Evolutionary conservation across 1,140 invertebrate species (phyloP), one percentile per base, ranked within the genome.

Genomic region (Caenorhabditis latens): DNA sequence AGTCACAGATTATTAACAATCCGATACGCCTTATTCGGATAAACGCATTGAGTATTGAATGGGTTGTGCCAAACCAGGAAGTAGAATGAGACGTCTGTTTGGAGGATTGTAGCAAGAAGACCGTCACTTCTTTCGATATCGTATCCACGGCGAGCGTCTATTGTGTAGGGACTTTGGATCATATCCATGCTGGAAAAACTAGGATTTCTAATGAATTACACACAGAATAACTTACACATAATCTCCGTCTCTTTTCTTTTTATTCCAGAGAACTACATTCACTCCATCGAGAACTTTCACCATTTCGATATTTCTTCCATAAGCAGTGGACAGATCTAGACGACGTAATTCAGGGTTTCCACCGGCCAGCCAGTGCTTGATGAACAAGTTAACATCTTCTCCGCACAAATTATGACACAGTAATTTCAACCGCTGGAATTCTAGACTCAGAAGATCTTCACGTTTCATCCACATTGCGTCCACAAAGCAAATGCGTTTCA

Each of bases 61-160:
- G 6, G n/a, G 14, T n/a, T n/a, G 57, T 21, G 57, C 57, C 57
- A 58, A n/a, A 58, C 57, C 14, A 14, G 19, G 7, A 58, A 58
- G 1, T 19, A 7, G n/a, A 58, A 58, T 19, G 57, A 58, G 14
- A 7, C 7, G 6, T 58, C 57, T n/a, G 6, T 21, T 1, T 19
- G 7, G 13, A 58, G 57, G 1, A 21, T 21, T 19, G 57, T 58
- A n/a, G 57, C 57, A 58, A 58, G 14, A 1, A 58, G 16, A 19
- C 57, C 57, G n/a, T 58, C 57, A 19, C n/a, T 58, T 19, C 57
- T 14, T 58, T 58, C 57, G 57, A 58, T 58, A 58, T 58, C 57
- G 16, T 7, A 58, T 8, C 57, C 57, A 14, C n/a, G 50, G 16
- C 50, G 50, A 53, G 50, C 16, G 16, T 53, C 50, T 53, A 16